phyloP scores from a whole-genome alignment of 2,888 invertebrate genomes.

The Lasioglossum vierecki region DNA sequence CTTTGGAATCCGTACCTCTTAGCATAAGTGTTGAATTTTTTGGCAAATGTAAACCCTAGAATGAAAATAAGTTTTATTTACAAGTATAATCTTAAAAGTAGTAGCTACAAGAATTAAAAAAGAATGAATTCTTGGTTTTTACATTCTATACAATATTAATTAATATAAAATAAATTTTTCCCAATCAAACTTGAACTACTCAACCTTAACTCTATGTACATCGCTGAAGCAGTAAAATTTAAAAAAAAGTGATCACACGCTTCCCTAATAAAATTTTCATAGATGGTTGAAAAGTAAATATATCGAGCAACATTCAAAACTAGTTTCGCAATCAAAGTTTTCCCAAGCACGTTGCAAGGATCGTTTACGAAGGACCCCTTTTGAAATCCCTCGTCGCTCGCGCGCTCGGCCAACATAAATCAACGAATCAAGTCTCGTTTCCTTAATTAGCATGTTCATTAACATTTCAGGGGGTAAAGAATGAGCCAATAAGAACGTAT shows the following conservation, averaged over 20 bases:
- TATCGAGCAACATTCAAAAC: neutral
- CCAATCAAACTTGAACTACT: too few species aligned
- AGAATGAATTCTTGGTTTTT: neutral
- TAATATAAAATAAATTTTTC: neutral
- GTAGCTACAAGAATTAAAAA: neutral
- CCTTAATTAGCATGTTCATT: constrained; percentile 8
- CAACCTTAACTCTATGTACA: too few species aligned
- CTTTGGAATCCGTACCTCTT: too few species aligned
- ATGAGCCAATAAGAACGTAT: constrained; percentile 21
- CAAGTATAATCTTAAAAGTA: too few species aligned
- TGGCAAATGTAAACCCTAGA: too few species aligned
- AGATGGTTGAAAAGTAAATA: neutral
- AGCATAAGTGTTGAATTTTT: too few species aligned
- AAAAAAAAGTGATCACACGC: too few species aligned
- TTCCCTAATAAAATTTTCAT: neutral
- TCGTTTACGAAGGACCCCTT: neutral
- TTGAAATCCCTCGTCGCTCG: neutral
- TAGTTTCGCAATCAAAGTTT: neutral
- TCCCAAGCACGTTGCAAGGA: neutral
- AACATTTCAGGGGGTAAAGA: neutral
- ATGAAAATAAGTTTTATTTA: too few species aligned
- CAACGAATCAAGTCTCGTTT: constrained; percentile 2
- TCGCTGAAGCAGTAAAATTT: too few species aligned
- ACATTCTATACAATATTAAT: too few species aligned
- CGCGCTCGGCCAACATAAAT: neutral